These are phyloP conservation scores for Sterrhoptilus dennistouni DNA, from an alignment of 2,113 vertebrate species.

Conservation along the genomic window DNA sequence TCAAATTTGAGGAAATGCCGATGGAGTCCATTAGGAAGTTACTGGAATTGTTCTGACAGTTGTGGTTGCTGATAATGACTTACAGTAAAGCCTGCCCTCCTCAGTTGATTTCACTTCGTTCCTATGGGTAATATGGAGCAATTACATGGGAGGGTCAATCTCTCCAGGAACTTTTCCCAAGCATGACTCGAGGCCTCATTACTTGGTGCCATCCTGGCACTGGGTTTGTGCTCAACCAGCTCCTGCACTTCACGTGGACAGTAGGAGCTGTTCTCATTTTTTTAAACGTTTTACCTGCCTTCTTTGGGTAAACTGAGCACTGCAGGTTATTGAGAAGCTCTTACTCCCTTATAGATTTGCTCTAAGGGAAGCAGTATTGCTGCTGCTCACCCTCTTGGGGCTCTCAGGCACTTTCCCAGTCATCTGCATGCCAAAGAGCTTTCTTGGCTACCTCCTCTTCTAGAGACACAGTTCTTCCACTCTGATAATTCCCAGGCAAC, in stretches of 20 bases:
- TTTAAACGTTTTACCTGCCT: not conserved
- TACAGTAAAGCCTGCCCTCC: conserved; percentile 63
- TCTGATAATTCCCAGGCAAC: not conserved
- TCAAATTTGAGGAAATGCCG: conserved; percentile 9
- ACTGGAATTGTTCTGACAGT: conserved; percentile 72
- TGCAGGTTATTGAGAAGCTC: conserved; percentile 8
- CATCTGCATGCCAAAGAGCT: conserved; percentile 51
- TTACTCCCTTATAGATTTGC: conserved; percentile 14
- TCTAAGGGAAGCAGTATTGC: conserved; percentile 8
- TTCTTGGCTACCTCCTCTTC: conserved; percentile 44
- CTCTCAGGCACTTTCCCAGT: not conserved
- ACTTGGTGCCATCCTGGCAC: not conserved
- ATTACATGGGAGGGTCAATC: conserved; percentile 13
- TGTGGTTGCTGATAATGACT: conserved; percentile 72
- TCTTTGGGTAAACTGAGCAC: not conserved
- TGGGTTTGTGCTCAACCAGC: not conserved
- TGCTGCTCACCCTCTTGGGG: conserved; percentile 30
- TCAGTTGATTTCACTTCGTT: conserved; percentile 13
- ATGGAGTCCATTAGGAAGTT: conserved; percentile 74
- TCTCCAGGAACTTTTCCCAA: conserved; percentile 21
- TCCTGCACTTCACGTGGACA: not conserved
- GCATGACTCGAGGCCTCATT: not conserved
- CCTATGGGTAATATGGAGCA: conserved; percentile 56
- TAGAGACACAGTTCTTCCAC: not conserved
- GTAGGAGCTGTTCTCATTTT: not conserved